Base-by-base conservation (phyloP, 2,888 invertebrate species). In the Anorthoa munda region DNA sequence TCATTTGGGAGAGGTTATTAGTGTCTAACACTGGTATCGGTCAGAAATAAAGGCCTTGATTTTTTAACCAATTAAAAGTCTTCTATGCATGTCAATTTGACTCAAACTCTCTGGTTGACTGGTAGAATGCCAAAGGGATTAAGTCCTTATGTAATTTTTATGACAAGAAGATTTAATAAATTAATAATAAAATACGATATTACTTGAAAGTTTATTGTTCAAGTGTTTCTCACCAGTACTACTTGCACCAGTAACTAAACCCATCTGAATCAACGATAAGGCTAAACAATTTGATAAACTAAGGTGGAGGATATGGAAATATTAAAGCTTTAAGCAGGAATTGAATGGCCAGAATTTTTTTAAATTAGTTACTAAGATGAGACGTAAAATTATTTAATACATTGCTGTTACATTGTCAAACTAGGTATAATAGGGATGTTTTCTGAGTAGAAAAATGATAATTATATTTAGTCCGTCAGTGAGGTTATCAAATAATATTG, bases 361-460 rank as follows among this genome's bases (percentile, higher is more conserved):
- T 0, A 63, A 58, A 7, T 13, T 15, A 26, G n/a, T 18, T 18
- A 39, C 48, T 56, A 12, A 46, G 48, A n/a, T 39, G 13, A 17
- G 3, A 15, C 56, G 4, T 76, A 39, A 48, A 59, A 50, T 7
- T 4, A 60, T 31, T 26, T 21, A 56, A 31, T 11, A 51, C 5
- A 18, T 26, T 1, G 59, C 53, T 70, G 56, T 64, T 70, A 67
- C 31, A 70, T 79, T 83, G 69, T 83, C 74, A 69, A 68, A 60
- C 15, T 15, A 79, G 39, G 1, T 39, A 39, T 39, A 39, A 39
- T 26, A 26, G 26, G 26, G 4, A 2, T 26, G 26, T 26, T 2
- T 26, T 4, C 26, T 26, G 26, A 4, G 26, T 26, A n/a, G n/a
- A n/a, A n/a, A n/a, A n/a, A n/a, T n/a, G n/a, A n/a, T n/a, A n/a